phyloP scores from a whole-genome alignment of 1,140 invertebrate species.

The Teleogryllus occipitalis region DNA sequence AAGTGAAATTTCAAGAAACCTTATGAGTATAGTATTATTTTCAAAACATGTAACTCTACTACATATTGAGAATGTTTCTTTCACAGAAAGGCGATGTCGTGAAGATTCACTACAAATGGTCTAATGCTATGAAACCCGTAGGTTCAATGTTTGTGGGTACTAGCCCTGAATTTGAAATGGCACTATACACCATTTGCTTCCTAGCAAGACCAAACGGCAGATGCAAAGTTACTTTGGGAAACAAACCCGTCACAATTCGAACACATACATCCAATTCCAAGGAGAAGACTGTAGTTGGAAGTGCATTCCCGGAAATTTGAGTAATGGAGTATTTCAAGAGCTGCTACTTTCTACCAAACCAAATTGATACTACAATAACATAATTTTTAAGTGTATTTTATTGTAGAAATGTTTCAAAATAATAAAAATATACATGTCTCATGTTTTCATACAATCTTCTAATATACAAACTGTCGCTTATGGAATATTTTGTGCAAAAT shows the following conservation, averaged over 20 bases:
- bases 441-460: too few relatives aligned
- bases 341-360: too few relatives aligned
- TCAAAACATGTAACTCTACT: not conserved
- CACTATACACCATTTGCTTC: constrained; percentile 84
- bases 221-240: constrained; percentile 58
- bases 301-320: constrained; percentile 69
- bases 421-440: too few relatives aligned
- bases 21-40: constrained; percentile 13
- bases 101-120: constrained; percentile 67
- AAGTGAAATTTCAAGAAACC: not conserved
- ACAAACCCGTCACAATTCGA: constrained; percentile 57
- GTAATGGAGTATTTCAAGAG: not conserved
- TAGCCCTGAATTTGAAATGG: constrained; percentile 86
- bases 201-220: constrained; percentile 53
- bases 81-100: constrained; percentile 66
- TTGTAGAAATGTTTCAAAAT: too few relatives aligned
- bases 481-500: too few relatives aligned
- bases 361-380: too few relatives aligned
- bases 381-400: too few relatives aligned
- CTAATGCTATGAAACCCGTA: constrained; percentile 64
- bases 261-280: constrained; percentile 48
- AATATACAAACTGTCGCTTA: too few relatives aligned
- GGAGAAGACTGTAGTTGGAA: constrained; percentile 61
- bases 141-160: constrained; percentile 80
- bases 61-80: not conserved